Percentiles rank a stretch among this genome's conserved stretches.
Conservation (phyloP, 2,113 vertebrate genomes). For the Ramphastos sulfuratus region DNA sequence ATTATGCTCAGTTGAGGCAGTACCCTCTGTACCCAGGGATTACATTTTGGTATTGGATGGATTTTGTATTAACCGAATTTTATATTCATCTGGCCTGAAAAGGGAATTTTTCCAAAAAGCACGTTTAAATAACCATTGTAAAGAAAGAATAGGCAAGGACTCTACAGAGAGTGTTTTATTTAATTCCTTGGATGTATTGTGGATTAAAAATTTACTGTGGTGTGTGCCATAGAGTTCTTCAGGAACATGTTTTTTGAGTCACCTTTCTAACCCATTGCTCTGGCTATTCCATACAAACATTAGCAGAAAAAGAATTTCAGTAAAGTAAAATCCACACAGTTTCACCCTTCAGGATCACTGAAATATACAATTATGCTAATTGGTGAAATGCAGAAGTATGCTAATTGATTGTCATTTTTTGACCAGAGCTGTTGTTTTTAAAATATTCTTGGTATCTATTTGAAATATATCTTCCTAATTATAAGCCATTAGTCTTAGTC, state of each 20-base stretch:
- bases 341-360: background rate
- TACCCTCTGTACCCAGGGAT: background rate
- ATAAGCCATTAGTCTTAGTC: background rate
- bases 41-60: background rate
- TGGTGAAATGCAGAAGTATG: background rate
- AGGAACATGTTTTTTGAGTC: background rate
- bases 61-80: background rate
- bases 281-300: background rate
- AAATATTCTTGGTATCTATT: background rate
- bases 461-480: constrained; percentile 18
- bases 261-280: background rate
- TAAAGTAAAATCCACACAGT: background rate
- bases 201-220: background rate
- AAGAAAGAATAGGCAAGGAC: background rate
- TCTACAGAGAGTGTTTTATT: background rate
- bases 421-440: background rate
- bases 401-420: constrained; percentile 10
- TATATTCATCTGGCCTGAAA: background rate
- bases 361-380: background rate
- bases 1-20: background rate
- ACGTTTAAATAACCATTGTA: background rate
- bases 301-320: background rate
- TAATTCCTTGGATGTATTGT: background rate
- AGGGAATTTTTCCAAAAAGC: background rate
- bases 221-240: background rate